Conservation (phyloP, 2,888 invertebrate genomes). For the Eupsilia transversa region DNA sequence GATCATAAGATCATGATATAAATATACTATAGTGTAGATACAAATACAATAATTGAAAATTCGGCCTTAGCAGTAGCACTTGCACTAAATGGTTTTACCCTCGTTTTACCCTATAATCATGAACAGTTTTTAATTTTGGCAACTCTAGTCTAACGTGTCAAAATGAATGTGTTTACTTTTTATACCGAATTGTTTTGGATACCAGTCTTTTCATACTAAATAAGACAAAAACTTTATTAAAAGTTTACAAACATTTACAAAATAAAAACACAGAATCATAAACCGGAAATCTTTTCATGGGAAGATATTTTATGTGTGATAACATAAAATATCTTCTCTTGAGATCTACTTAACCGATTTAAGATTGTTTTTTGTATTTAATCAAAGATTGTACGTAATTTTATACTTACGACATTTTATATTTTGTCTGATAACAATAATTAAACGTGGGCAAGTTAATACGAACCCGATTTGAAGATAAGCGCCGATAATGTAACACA, state of each 20-base stretch:
- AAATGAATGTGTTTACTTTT: neutral
- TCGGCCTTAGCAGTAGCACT: neutral
- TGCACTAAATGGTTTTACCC: slow-evolving; percentile 6
- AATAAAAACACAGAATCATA: neutral
- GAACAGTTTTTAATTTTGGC: neutral
- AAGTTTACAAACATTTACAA: neutral
- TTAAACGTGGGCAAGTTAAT: neutral
- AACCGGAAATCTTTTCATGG: neutral
- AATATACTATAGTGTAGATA: too few species aligned
- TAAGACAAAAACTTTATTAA: neutral
- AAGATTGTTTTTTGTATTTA: too few species aligned
- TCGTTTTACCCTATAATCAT: slow-evolving; percentile 13
- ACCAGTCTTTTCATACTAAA: slow-evolving; percentile 1
- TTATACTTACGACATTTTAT: neutral
- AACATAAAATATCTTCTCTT: neutral
- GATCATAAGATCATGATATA: neutral
- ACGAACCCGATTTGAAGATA: neutral
- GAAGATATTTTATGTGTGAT: too few species aligned
- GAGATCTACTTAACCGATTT: neutral
- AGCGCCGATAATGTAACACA: neutral
- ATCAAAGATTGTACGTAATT: too few species aligned
- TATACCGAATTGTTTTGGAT: neutral
- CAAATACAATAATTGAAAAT: neutral
- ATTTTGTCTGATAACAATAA: neutral
- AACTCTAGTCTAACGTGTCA: slow-evolving; percentile 15